phyloP scores from a whole-genome alignment of 2,113 vertebrate genomes.

The Pseudorhombus dupliciocellatus region DNA sequence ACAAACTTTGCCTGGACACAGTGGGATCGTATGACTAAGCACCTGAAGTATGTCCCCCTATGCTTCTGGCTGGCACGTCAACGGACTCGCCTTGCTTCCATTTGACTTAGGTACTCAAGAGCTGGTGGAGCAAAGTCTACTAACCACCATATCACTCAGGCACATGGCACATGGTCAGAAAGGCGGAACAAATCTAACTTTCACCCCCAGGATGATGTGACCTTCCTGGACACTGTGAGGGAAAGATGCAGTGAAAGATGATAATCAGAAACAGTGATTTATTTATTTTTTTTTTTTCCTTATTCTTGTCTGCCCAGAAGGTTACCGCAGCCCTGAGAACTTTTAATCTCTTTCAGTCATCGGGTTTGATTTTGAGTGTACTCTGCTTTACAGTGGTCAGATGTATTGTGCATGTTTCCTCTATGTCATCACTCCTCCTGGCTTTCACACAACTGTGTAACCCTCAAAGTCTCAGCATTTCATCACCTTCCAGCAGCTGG shows the following conservation, averaged over 20 bases:
- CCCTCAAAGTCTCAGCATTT: conserved; percentile 34
- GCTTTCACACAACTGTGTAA: conserved; percentile 36
- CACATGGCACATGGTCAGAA: conserved; percentile 20
- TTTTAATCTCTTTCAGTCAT: conserved; percentile 4
- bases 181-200: conserved; percentile 38
- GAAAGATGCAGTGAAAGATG: conserved; percentile 36
- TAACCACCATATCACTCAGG: conserved; percentile 14
- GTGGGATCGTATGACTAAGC: conserved; percentile 66
- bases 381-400: conserved; percentile 28
- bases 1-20: conserved; percentile 64
- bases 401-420: conserved; percentile 34
- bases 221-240: conserved; percentile 21
- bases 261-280: conserved; percentile 29
- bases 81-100: conserved; percentile 38
- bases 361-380: conserved; percentile 2
- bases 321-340: conserved; percentile 1
- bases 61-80: conserved; percentile 49
- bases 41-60: conserved; percentile 59
- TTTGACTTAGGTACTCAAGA: conserved; percentile 56
- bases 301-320: conserved; percentile 15
- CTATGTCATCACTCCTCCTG: conserved; percentile 39
- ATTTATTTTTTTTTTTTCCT: not conserved
- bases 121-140: conserved; percentile 40
- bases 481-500: conserved; percentile 35
- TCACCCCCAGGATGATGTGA: conserved; percentile 35